phyloP scores from a whole-genome alignment of 2,888 invertebrate genomes.

The Venustoraphidia nigricollis region DNA sequence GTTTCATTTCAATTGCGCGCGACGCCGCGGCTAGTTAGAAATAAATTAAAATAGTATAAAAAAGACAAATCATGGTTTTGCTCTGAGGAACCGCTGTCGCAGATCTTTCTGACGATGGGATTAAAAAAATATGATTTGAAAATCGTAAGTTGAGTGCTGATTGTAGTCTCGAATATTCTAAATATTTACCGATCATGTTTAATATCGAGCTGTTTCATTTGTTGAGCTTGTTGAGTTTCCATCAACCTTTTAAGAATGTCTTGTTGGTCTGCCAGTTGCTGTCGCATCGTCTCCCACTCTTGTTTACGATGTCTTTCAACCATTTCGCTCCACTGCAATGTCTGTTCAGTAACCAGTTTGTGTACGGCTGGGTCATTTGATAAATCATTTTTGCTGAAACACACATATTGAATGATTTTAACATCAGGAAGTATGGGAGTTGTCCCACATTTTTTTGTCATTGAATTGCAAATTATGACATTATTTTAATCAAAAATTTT shows the following conservation, averaged over 20 bases:
- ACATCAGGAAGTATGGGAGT: too few species aligned
- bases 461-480: too few species aligned
- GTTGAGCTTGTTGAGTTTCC: constrained; percentile 63
- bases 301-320: constrained; percentile 69
- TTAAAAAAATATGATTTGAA: not conserved
- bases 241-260: constrained; percentile 56
- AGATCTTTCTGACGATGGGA: not conserved
- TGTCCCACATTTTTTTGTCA: too few species aligned
- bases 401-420: not conserved
- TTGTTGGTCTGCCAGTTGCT: constrained; percentile 73
- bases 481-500: too few species aligned
- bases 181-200: constrained; percentile 61
- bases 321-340: constrained; percentile 87
- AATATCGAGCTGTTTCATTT: constrained; percentile 78
- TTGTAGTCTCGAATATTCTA: too few species aligned
- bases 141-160: not conserved
- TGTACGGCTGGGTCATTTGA: constrained; percentile 63
- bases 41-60: too few species aligned
- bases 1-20: too few species aligned
- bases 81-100: too few species aligned
- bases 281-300: constrained; percentile 66
- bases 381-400: constrained; percentile 60
- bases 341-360: constrained; percentile 81
- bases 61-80: too few species aligned
- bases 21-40: too few species aligned